Percentiles rank a stretch among this genome's conserved stretches.
These are phyloP conservation scores for Protonibea diacanthus DNA, from an alignment of 2,797 vertebrate species.

Conservation along the genomic window DNA sequence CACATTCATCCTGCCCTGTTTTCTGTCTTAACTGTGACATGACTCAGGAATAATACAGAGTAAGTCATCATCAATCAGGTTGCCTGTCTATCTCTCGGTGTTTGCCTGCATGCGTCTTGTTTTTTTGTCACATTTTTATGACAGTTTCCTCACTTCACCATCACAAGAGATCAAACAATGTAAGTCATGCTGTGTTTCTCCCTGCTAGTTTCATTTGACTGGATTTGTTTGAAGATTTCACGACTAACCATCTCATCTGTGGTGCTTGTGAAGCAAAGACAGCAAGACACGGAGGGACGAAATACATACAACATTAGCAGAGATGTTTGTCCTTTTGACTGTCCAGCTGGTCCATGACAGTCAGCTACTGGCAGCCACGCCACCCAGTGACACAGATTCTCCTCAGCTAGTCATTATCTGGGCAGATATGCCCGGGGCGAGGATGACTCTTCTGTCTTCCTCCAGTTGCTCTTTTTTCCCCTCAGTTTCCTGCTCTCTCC, in stretches of 20 bases:
- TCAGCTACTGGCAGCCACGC: constrained; percentile 27
- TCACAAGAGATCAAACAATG: constrained; percentile 8
- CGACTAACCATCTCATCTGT: not conserved
- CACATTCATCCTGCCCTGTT: constrained; percentile 59
- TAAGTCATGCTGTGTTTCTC: not conserved
- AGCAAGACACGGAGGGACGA: not conserved
- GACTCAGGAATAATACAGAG: constrained; percentile 28
- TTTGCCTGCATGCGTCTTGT: constrained; percentile 17
- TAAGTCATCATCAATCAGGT: constrained; percentile 40
- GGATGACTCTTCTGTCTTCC: constrained; percentile 34
- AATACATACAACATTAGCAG: not conserved
- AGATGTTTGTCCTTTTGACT: constrained; percentile 31
- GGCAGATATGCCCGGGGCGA: constrained; percentile 31
- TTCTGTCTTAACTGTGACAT: constrained; percentile 35
- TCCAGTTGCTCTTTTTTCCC: constrained; percentile 22
- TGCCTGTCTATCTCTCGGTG: constrained; percentile 20
- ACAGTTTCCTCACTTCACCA: constrained; percentile 10
- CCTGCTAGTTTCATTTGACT: not conserved
- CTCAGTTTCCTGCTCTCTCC: not conserved
- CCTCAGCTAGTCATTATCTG: constrained; percentile 56
- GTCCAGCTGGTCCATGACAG: constrained; percentile 54
- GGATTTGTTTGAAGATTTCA: constrained; percentile 11
- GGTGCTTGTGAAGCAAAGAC: not conserved
- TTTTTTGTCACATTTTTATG: constrained; percentile 9
- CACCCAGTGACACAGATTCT: constrained; percentile 48